Percentiles rank a stretch among this genome's conserved stretches.
phyloP scores from a whole-genome alignment of 2,797 vertebrate genomes.

The Liparis tanakae region DNA sequence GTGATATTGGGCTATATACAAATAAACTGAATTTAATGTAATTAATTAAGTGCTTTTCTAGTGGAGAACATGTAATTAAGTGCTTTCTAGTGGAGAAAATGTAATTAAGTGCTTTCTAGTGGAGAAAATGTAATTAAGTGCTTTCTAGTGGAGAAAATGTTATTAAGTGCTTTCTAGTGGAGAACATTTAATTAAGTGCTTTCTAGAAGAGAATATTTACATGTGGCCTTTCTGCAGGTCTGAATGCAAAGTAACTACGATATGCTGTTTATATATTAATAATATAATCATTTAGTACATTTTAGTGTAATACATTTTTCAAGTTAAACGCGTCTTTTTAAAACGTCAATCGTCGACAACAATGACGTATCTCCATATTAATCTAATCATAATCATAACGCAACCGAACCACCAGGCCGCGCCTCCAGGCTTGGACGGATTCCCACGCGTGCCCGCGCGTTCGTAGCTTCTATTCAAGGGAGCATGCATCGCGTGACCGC shows the following conservation, averaged over 20 bases:
- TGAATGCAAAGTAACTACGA: background rate
- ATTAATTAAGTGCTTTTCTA: no score
- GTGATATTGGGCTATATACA: no score
- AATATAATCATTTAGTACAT: background rate
- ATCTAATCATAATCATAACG: background rate
- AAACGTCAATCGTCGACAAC: background rate
- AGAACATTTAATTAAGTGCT: no score
- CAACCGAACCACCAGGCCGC: background rate
- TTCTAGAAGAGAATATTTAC: background rate
- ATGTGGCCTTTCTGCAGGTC: no score
- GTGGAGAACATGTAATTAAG: no score
- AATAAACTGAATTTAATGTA: no score
- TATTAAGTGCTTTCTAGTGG: no score
- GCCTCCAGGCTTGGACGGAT: background rate
- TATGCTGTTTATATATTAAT: background rate
- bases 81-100: no score
- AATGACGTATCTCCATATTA: background rate
- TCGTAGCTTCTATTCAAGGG: background rate
- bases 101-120: no score
- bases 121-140: no score
- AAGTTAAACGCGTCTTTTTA: background rate
- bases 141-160: no score
- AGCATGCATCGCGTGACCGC: slow-evolving; percentile 31
- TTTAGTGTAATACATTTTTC: background rate
- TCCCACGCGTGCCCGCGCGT: background rate